Evolutionary conservation across 92 coral and sea anemone genomes (phyloP).

Genomic region (Bergia sp.): DNA sequence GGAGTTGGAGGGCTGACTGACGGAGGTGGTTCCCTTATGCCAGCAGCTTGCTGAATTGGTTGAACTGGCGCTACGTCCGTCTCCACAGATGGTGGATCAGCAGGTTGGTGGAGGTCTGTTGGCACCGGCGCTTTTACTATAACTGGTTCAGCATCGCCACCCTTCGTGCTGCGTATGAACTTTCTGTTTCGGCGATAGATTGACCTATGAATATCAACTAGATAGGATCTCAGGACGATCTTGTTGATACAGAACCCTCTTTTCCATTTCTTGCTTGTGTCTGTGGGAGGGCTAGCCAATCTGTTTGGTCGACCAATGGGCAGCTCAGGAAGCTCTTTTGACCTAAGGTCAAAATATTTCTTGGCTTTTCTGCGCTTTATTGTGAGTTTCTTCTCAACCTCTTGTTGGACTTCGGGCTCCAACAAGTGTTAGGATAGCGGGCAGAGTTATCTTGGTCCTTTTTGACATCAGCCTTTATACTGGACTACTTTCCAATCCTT

Average conservation of each 20-base stretch:
- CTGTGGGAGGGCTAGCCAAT: slow-evolving; percentile 16
- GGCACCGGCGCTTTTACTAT: neutral
- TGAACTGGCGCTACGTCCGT: slow-evolving; percentile 20
- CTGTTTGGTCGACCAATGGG: slow-evolving; percentile 52
- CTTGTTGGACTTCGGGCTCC: slow-evolving; percentile 19
- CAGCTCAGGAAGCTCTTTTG: slow-evolving; percentile 56
- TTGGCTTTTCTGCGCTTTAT: slow-evolving; percentile 51
- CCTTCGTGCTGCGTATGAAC: slow-evolving; percentile 47
- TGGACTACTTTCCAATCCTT: neutral
- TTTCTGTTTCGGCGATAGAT: slow-evolving; percentile 53
- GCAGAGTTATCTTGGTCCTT: slow-evolving; percentile 3
- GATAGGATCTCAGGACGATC: slow-evolving; percentile 52
- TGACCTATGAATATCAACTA: slow-evolving; percentile 50
- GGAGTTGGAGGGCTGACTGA: slow-evolving; percentile 30
- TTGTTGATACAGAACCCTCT: slow-evolving; percentile 48
- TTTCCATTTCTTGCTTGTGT: slow-evolving; percentile 45
- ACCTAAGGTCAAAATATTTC: slow-evolving; percentile 48
- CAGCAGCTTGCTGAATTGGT: slow-evolving; percentile 6
- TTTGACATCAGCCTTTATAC: neutral
- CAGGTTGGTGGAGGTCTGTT: slow-evolving; percentile 31
- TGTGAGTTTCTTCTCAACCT: slow-evolving; percentile 18
- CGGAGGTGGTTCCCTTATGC: slow-evolving; percentile 31
- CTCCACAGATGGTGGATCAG: slow-evolving; percentile 19
- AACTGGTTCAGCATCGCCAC: slow-evolving; percentile 14
- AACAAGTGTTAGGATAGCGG: neutral